Evolutionary conservation across 2,113 vertebrate species (phyloP), one percentile per base, ranked within the genome.

Genomic region (Heliornis fulica): DNA sequence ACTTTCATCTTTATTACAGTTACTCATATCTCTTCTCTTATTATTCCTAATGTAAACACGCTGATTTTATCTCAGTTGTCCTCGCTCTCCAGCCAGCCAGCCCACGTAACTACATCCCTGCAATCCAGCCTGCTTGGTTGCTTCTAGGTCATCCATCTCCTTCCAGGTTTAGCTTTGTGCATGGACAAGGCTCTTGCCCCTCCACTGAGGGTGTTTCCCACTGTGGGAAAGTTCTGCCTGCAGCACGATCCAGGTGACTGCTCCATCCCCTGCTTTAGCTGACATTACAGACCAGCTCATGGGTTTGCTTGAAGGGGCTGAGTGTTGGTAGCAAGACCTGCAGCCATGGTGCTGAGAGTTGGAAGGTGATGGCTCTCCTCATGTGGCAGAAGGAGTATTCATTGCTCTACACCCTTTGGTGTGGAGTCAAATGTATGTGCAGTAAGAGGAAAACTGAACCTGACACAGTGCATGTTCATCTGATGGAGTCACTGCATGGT

Each of bases 1-100:
- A 82, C 93, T 97, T 94, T 92, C 94, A 96, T 97, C 94, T 96
- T 96, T 94, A 93, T 95, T 95, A 53, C 79, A 82, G 86, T 82
- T 91, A 87, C 65, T 94, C 93, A 82, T 95, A 95, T 96, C 92
- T 95, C 88, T 95, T 64, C 88, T 92, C 57, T 57, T 92, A 81
- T 82, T 93, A 90, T 93, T 96, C 76, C 69, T 59, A 65, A 92
- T 96, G 93, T 95, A 94, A 96, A 82, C 77, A 76, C 1, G 0
- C 86, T 79, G 94, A 96, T 96, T 71, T 89, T 96, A 93, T 97
- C 95, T 60, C 10, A 2, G 56, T 38, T 68, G 90, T 64, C 85
- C 90, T 94, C 31, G 0, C 76, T 8, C 5, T 46, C 70, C 82
- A 85, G 85, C 85, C 38, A 46, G 19, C 46, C 77, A 54, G 79